Base-by-base conservation (phyloP, 2,113 vertebrate genomes). In the Hemiprocne comata region DNA sequence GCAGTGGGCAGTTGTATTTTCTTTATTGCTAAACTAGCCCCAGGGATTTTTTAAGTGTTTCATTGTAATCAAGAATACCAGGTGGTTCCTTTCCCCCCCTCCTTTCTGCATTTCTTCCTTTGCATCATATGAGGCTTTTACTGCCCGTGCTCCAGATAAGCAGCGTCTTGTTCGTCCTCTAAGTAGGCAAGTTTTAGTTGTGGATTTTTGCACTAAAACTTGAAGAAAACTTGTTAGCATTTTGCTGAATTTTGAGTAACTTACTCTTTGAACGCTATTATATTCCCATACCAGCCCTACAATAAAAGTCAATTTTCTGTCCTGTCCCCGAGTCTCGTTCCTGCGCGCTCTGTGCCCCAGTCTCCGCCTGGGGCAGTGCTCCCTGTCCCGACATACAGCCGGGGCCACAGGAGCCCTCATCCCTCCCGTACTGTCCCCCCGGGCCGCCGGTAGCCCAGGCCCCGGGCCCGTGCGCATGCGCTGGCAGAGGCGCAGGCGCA, bases 241-340 rank as follows among this genome's bases (percentile, higher is more conserved):
- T 29, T 40, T 16, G 60, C 74, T 67, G 65, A 80, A 57, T 50
- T 55, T 11, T 24, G 23, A 50, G 48, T 24, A 11, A 23, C 48
- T 2, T 0, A 0, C 66, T 5, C 26, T 13, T 1, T 0, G 11
- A 15, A 2, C 19, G 24, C 19, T 53, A 10, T 53, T 26, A 1
- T 29, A 0, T 33, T 7, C 9, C 15, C 40, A 1, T 1, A 3
- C 5, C 51, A 4, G 29, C 26, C 2, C n/a, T 18, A 8, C 34
- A 74, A 92, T 93, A 92, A 95, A 93, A 14, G 6, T 4, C 14
- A 0, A 3, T 5, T 16, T 3, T 2, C n/a, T 1, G 24, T 1
- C 11, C 31, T 5, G n/a, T 13, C 36, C 40, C 48, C 10, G 28
- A 10, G 9, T 28, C 26, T 24, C 20, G 11, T 61, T 79, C 42